Evolutionary conservation across 1,140 invertebrate species (phyloP).

Genomic region (Whitmania pigra): DNA sequence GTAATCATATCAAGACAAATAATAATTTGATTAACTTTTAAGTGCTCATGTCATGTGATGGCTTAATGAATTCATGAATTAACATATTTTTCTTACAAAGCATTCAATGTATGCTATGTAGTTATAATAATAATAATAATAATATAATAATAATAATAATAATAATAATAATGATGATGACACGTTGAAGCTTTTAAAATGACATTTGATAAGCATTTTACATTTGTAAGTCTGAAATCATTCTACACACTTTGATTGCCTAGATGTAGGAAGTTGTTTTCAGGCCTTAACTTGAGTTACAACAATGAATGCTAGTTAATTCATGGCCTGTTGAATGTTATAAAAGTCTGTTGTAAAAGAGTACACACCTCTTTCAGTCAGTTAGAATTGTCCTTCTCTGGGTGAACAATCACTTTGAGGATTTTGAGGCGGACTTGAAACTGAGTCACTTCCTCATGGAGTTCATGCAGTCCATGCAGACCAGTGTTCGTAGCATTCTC

Average conservation of each 20-base stretch:
- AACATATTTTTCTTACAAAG: too few species aligned
- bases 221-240: too few species aligned
- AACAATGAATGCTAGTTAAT: conserved; percentile 60
- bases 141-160: too few species aligned
- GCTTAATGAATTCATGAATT: too few species aligned
- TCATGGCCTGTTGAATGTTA: conserved; percentile 28
- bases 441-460: conserved; percentile 94
- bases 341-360: neutral
- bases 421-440: conserved; percentile 87
- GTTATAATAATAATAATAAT: too few species aligned
- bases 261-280: neutral
- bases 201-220: too few species aligned
- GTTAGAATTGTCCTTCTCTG: conserved; percentile 75
- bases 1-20: neutral
- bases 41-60: too few species aligned
- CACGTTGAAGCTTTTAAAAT: too few species aligned
- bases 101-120: too few species aligned
- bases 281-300: conserved; percentile 35
- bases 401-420: conserved; percentile 99
- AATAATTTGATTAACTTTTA: neutral
- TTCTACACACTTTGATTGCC: neutral
- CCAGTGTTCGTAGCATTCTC: conserved; percentile 32
- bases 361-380: neutral
- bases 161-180: too few species aligned
- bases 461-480: conserved; percentile 57